phyloP scores from a whole-genome alignment of 2,797 vertebrate genomes.

The Esox masquinongy region DNA sequence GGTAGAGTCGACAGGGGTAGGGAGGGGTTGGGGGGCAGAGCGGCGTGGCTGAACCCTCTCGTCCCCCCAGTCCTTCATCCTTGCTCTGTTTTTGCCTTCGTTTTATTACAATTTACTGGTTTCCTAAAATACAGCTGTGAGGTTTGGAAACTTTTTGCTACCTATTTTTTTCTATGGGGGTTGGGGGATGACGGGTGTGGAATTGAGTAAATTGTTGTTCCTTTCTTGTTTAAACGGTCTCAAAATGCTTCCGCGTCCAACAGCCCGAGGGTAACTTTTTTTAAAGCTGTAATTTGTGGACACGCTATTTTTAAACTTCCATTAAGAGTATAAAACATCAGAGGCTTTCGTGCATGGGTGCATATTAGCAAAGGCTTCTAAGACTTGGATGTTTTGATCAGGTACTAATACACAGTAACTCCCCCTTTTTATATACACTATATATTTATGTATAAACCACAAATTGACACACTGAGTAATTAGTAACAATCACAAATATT shows the following conservation, averaged over 20 bases:
- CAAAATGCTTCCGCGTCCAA: constrained; percentile 24
- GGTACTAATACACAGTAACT: neutral
- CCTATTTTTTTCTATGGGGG: neutral
- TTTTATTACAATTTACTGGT: neutral
- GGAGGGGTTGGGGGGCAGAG: neutral
- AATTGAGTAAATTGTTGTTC: constrained; percentile 21
- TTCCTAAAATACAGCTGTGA: neutral
- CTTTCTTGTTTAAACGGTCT: constrained; percentile 15
- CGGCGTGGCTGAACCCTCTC: neutral
- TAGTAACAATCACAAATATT: too few species aligned
- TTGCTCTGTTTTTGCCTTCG: neutral
- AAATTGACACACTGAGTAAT: too few species aligned
- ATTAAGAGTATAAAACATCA: constrained; percentile 14
- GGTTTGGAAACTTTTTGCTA: neutral
- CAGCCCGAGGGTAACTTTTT: constrained; percentile 14
- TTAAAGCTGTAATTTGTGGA: constrained; percentile 37
- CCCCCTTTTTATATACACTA: neutral
- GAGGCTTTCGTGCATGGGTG: neutral
- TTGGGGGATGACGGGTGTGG: neutral
- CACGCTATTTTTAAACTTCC: constrained; percentile 19
- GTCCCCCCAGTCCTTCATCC: neutral
- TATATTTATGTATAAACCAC: too few species aligned
- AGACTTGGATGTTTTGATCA: neutral
- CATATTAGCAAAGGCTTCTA: neutral
- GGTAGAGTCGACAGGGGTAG: neutral